A percentile compares a stretch with the other conserved stretches of the same genome.
Evolutionary conservation across 2,113 vertebrate genomes (phyloP).

Genomic region (Ondatra zibethicus): DNA sequence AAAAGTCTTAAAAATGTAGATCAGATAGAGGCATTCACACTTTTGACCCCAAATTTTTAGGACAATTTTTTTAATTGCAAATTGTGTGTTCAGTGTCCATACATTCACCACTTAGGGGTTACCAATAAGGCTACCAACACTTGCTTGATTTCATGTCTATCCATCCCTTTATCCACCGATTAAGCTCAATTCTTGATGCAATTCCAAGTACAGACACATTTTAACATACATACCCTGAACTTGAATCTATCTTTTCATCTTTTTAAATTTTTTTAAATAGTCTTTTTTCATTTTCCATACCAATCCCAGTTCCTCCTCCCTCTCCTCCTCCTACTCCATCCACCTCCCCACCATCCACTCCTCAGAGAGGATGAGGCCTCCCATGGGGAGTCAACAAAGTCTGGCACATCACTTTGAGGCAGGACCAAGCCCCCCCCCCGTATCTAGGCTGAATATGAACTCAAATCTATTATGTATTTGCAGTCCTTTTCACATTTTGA

Average conservation of each 20-base stretch:
- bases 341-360: too few species aligned
- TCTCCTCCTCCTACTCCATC: too few species aligned
- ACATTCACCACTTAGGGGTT: neutral
- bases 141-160: neutral
- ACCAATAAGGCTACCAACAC: neutral
- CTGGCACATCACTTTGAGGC: too few species aligned
- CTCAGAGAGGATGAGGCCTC: too few species aligned
- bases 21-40: neutral
- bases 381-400: too few species aligned
- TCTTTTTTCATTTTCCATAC: too few species aligned
- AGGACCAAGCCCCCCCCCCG: too few species aligned
- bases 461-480: neutral
- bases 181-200: neutral
- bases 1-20: conserved; percentile 1
- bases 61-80: neutral
- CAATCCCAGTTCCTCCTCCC: too few species aligned
- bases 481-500: neutral
- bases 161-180: neutral
- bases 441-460: neutral
- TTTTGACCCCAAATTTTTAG: neutral
- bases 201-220: conserved; percentile 14
- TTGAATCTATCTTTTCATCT: neutral
- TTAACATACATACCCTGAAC: neutral
- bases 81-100: neutral
- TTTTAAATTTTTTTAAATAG: too few species aligned